Percentiles rank a stretch among this genome's conserved stretches.
These are phyloP conservation scores for Eupithecia inturbata DNA, from an alignment of 2,888 invertebrate genomes.

Conservation along the genomic window DNA sequence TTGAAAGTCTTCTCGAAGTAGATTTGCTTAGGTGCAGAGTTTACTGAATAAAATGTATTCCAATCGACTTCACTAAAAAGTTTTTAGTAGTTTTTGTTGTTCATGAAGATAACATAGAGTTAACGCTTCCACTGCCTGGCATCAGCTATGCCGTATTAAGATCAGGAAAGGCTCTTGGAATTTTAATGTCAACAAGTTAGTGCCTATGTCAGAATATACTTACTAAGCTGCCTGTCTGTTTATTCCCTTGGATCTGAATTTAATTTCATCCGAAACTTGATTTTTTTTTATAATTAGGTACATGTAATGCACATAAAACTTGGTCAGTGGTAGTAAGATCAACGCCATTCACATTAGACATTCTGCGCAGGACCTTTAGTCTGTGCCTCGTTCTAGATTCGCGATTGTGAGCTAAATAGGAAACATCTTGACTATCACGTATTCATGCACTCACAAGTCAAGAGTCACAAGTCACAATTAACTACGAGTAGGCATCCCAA, in stretches of 20 bases:
- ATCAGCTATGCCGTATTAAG: background rate
- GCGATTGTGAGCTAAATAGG: slow-evolving; percentile 37
- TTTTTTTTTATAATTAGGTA: background rate
- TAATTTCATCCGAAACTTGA: background rate
- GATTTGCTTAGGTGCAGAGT: background rate
- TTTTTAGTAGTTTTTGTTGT: background rate
- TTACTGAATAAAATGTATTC: background rate
- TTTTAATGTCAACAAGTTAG: background rate
- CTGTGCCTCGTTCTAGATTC: slow-evolving; percentile 22
- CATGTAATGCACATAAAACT: background rate
- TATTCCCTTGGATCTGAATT: background rate
- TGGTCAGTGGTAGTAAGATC: no score
- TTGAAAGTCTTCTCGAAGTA: background rate
- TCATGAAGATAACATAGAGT: background rate
- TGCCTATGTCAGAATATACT: background rate
- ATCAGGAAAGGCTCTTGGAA: background rate
- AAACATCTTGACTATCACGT: slow-evolving; percentile 34
- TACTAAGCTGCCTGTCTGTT: background rate
- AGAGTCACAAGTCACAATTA: slow-evolving; percentile 29
- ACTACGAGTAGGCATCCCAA: slow-evolving; percentile 7
- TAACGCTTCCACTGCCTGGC: background rate
- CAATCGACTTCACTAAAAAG: background rate
- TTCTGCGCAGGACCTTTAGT: slow-evolving; percentile 13
- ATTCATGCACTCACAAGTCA: slow-evolving; percentile 29
- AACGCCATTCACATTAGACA: background rate